Conservation (phyloP, 1,140 invertebrate genomes). For the Drosophila burlai region DNA sequence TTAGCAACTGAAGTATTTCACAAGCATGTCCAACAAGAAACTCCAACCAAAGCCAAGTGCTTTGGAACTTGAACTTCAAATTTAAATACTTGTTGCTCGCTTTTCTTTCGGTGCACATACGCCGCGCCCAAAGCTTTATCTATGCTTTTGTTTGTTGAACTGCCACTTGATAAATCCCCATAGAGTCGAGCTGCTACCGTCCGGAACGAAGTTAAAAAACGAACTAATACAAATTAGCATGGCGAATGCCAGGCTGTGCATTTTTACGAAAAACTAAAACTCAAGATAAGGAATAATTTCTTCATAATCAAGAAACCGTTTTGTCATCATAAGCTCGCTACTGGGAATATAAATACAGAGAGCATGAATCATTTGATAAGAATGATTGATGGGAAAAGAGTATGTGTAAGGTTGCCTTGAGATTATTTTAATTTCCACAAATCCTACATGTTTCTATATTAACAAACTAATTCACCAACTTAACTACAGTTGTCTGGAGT, state of each 20-base stretch:
- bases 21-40: not conserved
- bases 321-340: not conserved
- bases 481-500: not conserved
- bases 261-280: not conserved
- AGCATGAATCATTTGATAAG: constrained; percentile 1
- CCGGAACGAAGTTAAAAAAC: not conserved
- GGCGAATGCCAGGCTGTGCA: not conserved
- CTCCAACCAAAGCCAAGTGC: too few species aligned
- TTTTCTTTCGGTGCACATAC: constrained; percentile 1
- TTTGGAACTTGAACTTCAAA: constrained; percentile 1
- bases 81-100: not conserved
- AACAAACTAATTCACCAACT: too few species aligned
- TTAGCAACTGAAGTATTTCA: constrained; percentile 29
- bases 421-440: not conserved
- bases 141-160: constrained; percentile 19
- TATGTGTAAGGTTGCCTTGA: not conserved
- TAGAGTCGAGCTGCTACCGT: not conserved
- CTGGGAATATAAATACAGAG: not conserved
- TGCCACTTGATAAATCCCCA: constrained; percentile 17
- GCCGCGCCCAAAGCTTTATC: constrained; percentile 10
- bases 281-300: not conserved
- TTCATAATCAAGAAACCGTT: not conserved
- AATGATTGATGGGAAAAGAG: not conserved
- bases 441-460: not conserved
- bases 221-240: constrained; percentile 1